phyloP scores from a whole-genome alignment of 30 jellyfish, hydroid and myxozoan genomes.

The Chrysaora quinquecirrha region DNA sequence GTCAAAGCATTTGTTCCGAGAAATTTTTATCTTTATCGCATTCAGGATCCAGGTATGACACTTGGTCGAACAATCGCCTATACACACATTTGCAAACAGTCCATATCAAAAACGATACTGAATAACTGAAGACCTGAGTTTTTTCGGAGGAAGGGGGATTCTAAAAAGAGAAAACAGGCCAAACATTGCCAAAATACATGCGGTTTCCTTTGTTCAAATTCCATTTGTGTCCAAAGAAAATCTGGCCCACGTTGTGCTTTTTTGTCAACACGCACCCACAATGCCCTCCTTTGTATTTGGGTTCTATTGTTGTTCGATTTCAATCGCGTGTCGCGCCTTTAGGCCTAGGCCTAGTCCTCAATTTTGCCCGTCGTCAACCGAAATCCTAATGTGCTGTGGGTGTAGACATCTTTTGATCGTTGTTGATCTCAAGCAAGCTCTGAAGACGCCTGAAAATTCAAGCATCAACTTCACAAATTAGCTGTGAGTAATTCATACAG shows the following conservation, averaged over 20 bases:
- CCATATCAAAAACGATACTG: too few species aligned
- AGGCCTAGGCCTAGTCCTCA: slow-evolving; percentile 82
- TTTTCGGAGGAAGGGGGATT: too few species aligned
- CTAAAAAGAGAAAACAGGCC: too few species aligned
- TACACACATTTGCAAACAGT: too few species aligned
- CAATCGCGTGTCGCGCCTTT: slow-evolving; percentile 68
- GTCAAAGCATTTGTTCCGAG: too few species aligned
- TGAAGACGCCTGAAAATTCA: neutral
- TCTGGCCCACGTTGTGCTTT: neutral
- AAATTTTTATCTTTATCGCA: too few species aligned
- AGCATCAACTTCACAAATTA: neutral
- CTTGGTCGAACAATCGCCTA: too few species aligned
- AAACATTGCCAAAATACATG: too few species aligned
- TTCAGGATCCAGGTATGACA: too few species aligned
- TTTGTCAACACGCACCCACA: neutral
- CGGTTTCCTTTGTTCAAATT: too few species aligned
- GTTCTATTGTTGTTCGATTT: slow-evolving; percentile 26
- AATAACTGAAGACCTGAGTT: too few species aligned
- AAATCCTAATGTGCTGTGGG: slow-evolving; percentile 48
- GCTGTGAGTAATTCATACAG: neutral
- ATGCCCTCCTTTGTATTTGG: neutral
- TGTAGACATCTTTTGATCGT: neutral
- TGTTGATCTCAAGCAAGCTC: neutral
- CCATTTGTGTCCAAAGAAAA: too few species aligned
- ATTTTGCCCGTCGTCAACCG: slow-evolving; percentile 47